These are phyloP conservation scores for Pipa parva DNA, from an alignment of 2,113 vertebrate genomes.

Conservation along the genomic window DNA sequence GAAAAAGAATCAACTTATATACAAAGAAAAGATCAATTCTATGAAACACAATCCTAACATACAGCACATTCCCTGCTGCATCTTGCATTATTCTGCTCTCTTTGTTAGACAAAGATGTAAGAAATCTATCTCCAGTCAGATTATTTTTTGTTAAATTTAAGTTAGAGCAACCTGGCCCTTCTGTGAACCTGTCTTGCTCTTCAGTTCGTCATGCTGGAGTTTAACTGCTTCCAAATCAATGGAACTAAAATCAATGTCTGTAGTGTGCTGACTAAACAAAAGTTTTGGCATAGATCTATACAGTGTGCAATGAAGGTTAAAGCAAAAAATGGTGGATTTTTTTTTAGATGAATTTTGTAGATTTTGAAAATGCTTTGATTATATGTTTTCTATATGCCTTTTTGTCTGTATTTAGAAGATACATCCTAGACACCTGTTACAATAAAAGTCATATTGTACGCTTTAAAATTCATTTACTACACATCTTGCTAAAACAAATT, in stretches of 20 bases:
- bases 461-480: too few species aligned
- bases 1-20: too few species aligned
- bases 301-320: background rate
- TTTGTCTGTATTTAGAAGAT: too few species aligned
- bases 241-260: slow-evolving; percentile 6
- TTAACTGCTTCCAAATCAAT: background rate
- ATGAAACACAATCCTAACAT: too few species aligned
- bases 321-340: background rate
- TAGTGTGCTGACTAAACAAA: slow-evolving; percentile 2
- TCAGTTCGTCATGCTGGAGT: background rate
- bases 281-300: background rate
- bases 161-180: background rate
- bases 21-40: too few species aligned
- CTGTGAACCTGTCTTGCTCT: background rate
- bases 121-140: background rate
- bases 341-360: too few species aligned
- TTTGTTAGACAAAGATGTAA: background rate
- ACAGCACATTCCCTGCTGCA: background rate
- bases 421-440: too few species aligned
- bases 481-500: too few species aligned
- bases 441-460: too few species aligned
- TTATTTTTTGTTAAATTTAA: background rate
- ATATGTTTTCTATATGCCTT: too few species aligned
- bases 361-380: too few species aligned
- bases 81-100: background rate